These are phyloP conservation scores for Echiichthys vipera DNA, from an alignment of 2,797 vertebrate genomes.

Conservation along the genomic window DNA sequence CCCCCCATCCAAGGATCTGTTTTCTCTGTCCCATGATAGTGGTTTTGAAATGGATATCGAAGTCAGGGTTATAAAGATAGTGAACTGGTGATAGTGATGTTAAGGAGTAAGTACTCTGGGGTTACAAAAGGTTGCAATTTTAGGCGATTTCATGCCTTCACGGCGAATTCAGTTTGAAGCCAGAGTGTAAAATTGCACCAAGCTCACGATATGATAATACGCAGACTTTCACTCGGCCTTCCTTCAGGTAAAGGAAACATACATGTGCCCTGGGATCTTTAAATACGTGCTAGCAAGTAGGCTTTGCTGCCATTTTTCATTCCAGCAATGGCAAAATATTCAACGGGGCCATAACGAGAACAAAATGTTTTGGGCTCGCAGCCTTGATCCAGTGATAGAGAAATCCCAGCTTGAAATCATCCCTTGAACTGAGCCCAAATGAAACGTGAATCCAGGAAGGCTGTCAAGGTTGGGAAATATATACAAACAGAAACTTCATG, in stretches of 20 bases:
- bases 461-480: conserved; percentile 63
- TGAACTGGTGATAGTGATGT: conserved; percentile 30
- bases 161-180: conserved; percentile 47
- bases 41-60: conserved; percentile 68
- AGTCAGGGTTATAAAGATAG: conserved; percentile 53
- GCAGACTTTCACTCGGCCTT: conserved; percentile 22
- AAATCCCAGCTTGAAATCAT: conserved; percentile 43
- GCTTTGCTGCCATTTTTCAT: conserved; percentile 19
- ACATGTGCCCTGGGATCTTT: neutral
- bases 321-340: conserved; percentile 37
- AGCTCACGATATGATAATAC: conserved; percentile 52
- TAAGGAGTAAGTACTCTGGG: conserved; percentile 28
- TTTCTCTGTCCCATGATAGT: conserved; percentile 61
- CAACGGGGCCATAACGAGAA: conserved; percentile 24
- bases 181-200: conserved; percentile 44
- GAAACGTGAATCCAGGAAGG: conserved; percentile 54
- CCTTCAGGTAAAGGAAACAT: conserved; percentile 42
- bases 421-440: conserved; percentile 44
- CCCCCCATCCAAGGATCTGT: conserved; percentile 52
- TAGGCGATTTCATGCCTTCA: conserved; percentile 58
- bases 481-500: conserved; percentile 40
- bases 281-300: neutral
- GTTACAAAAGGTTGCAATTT: conserved; percentile 56
- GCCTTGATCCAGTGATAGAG: conserved; percentile 40
- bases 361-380: conserved; percentile 32